Percentiles rank a stretch among this genome's conserved stretches.
Conservation (phyloP, 2,888 invertebrate genomes). For the Microplitis manilae region DNA sequence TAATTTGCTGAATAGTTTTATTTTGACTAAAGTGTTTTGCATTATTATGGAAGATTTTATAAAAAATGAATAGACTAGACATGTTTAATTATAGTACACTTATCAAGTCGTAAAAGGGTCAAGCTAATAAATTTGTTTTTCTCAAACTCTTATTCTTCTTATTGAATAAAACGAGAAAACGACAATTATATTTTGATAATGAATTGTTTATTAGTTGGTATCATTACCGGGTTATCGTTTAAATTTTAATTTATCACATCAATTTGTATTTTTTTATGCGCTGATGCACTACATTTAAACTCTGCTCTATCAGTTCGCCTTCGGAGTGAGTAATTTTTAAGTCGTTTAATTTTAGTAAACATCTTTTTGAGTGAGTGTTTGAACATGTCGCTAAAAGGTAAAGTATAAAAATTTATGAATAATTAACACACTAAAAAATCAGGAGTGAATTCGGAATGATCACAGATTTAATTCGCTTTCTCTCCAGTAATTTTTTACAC, state of each 20-base stretch:
- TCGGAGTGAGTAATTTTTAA: not conserved
- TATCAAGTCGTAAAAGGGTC: too few species aligned
- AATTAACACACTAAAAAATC: too few species aligned
- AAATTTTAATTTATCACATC: not conserved
- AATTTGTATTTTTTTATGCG: not conserved
- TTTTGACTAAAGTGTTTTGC: too few species aligned
- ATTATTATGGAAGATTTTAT: too few species aligned
- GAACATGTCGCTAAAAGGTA: conserved; percentile 7
- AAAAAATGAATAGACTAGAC: too few species aligned
- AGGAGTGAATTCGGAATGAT: too few species aligned
- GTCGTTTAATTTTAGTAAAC: not conserved
- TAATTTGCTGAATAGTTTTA: not conserved
- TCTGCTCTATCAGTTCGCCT: not conserved
- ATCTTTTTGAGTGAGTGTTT: not conserved
- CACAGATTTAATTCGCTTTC: too few species aligned
- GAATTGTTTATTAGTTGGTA: not conserved
- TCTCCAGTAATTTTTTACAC: too few species aligned
- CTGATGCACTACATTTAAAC: not conserved
- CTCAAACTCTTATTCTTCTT: too few species aligned
- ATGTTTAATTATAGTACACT: too few species aligned
- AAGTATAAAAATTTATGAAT: not conserved
- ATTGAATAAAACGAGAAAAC: not conserved
- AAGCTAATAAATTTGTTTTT: too few species aligned
- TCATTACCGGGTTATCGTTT: not conserved
- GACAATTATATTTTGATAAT: not conserved